Evolutionary conservation across 2,888 invertebrate genomes (phyloP), one percentile per base, ranked within the genome.

Genomic region (Thymelicus acteon): DNA sequence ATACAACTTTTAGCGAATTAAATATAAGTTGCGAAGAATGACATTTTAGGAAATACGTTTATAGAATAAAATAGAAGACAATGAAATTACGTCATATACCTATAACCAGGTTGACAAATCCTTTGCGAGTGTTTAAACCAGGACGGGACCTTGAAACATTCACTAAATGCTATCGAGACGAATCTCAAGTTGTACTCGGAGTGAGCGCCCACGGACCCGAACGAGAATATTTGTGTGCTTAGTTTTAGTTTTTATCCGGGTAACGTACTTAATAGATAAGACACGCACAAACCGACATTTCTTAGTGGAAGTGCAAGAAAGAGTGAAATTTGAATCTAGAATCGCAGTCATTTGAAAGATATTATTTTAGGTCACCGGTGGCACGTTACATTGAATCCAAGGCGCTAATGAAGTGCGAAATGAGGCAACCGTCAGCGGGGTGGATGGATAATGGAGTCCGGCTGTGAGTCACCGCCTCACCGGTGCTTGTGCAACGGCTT

Each of bases 111-210:
- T 90, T 89, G 90, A 89, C 90, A 92, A 92, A 92, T 92, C 90
- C 90, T 92, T 91, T 85, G 84, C 87, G 85, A 86, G 86, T 84
- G 80, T 80, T 82, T 81, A 84, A 92, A 91, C 85, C 91, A 87
- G 91, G 90, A 90, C 90, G 86, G 84, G 90, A 90, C 93, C 93
- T 93, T 93, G 93, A 91, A 90, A 92, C 93, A 92, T 91, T 92
- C 92, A 90, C 92, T 80, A 86, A 90, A 85, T 85, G 85, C 86
- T 91, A 90, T 91, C 87, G 87, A 91, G 90, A 89, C 89, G 87
- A 90, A 91, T 90, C 91, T 90, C 79, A 84, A 85, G 85, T 82
- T 85, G 83, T 79, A 82, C 63, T 83, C 82, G 76, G 81, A 78
- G 82, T 80, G 78, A 79, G 82, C 91, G 90, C 92, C 91, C 90